Evolutionary conservation across 2,888 invertebrate species (phyloP), one percentile per base, ranked within the genome.

Genomic region (Eupeodes luniger): DNA sequence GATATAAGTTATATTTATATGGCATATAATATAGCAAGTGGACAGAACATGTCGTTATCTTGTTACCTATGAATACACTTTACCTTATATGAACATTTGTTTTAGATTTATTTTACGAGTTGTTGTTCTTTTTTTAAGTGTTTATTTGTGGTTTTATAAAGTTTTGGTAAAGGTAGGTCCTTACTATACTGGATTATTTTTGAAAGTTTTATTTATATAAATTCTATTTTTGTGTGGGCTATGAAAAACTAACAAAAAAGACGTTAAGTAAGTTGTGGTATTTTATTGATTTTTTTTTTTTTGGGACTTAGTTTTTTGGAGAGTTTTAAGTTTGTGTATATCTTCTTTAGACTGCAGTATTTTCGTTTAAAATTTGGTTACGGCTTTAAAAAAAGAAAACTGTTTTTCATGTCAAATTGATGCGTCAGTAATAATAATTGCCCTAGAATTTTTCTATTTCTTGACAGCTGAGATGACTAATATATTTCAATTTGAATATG

Each of bases 41-140:
- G 59, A 72, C 72, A 72, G 72, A 47, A 57, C 72, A 72, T 72
- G 72, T 72, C 72, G 72, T 72, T 72, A 59, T 72, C 47, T 72
- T 72, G 72, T 72, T 59, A 49, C 72, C 44, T 59, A 72, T 59
- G 59, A 47, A 47, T 57, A 72, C 55, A 57, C 47, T 59, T 19
- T 59, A 72, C 72, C 72, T 47, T 40, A 40, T 5, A 4, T 40
- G 72, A 40, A 55, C 53, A 55, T 40, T 70, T 67, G 67, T 51
- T n/a, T 69, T 70, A 40, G 70, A 55, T 51, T 67, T 67, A 34
- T 51, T 36, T 70, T 70, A 16, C 69, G 70, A 70, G 70, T 70
- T 70, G 40, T 51, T 62, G 62, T 40, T 40, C 11, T 40, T 27
- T n/a, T n/a, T 47, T 51, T 49, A 66, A 53, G 40, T 70, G 53